phyloP scores from a whole-genome alignment of 2,888 invertebrate species.

The Didymodactylos carnosus region DNA sequence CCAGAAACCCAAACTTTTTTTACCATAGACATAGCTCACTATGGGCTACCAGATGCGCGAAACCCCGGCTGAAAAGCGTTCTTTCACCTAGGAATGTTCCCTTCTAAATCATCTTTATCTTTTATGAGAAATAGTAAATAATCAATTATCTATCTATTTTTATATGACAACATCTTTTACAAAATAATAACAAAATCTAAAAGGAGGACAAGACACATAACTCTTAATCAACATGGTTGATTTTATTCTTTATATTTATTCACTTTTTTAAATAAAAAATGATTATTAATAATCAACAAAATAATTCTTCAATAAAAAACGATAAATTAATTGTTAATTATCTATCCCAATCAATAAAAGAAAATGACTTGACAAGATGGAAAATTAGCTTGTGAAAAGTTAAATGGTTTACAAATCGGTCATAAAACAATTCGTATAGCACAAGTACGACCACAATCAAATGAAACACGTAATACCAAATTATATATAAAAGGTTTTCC shows the following conservation, averaged over 20 bases:
- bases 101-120: too few relatives aligned
- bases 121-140: not conserved
- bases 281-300: not conserved
- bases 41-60: too few relatives aligned
- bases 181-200: too few relatives aligned
- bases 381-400: not conserved
- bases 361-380: slow-evolving; percentile 9
- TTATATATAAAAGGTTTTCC: slow-evolving; percentile 5
- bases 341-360: slow-evolving; percentile 9
- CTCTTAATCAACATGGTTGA: not conserved
- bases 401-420: slow-evolving; percentile 11
- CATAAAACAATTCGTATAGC: slow-evolving; percentile 9
- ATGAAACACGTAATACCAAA: slow-evolving; percentile 6
- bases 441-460: not conserved
- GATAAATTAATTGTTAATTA: slow-evolving; percentile 14
- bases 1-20: too few relatives aligned
- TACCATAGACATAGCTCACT: too few relatives aligned
- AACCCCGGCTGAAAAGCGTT: too few relatives aligned
- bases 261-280: not conserved
- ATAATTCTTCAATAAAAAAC: too few relatives aligned
- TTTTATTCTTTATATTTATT: not conserved
- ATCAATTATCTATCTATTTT: too few relatives aligned
- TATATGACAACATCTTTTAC: not conserved
- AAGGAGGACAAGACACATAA: not conserved
- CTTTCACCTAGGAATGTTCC: too few relatives aligned